These are phyloP conservation scores for Pseudotriccus pelzelni DNA, from an alignment of 2,797 vertebrate genomes.

Conservation along the genomic window DNA sequence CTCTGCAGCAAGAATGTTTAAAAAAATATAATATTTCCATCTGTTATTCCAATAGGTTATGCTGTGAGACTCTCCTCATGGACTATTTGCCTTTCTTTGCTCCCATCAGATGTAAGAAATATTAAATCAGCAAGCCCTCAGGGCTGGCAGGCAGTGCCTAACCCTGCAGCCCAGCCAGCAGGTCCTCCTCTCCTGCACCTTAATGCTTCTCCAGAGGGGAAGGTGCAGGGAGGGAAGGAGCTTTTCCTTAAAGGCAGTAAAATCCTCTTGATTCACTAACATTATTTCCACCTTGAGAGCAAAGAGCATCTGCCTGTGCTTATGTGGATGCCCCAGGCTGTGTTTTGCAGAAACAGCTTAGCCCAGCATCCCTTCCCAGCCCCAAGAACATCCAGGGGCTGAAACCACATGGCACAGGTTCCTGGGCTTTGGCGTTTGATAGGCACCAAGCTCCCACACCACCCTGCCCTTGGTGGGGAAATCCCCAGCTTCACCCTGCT, in stretches of 20 bases:
- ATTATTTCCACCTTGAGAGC: slow-evolving; percentile 14
- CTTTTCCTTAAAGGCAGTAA: slow-evolving; percentile 42
- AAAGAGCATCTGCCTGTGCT: neutral
- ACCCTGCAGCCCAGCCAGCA: slow-evolving; percentile 28
- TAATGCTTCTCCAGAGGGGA: neutral
- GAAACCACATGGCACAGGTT: neutral
- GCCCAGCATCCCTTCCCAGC: neutral
- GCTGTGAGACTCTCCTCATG: slow-evolving; percentile 62
- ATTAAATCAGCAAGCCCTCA: slow-evolving; percentile 41
- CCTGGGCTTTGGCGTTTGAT: neutral
- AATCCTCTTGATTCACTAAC: slow-evolving; percentile 39
- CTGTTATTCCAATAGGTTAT: slow-evolving; percentile 75
- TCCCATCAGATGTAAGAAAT: slow-evolving; percentile 55
- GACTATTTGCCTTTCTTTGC: slow-evolving; percentile 64
- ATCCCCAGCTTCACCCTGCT: neutral
- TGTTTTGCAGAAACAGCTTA: neutral
- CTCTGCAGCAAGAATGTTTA: slow-evolving; percentile 74
- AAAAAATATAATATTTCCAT: slow-evolving; percentile 78
- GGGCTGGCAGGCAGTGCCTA: slow-evolving; percentile 26
- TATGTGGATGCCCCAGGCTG: neutral
- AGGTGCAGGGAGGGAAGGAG: slow-evolving; percentile 39
- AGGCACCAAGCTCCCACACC: rapidly evolving
- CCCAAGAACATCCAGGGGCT: neutral
- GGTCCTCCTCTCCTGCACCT: neutral
- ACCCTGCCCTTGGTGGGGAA: neutral